Percentiles rank a stretch among this genome's conserved stretches.
These are phyloP conservation scores for Holotrichia oblita DNA, from an alignment of 1,140 invertebrate genomes.

Conservation along the genomic window DNA sequence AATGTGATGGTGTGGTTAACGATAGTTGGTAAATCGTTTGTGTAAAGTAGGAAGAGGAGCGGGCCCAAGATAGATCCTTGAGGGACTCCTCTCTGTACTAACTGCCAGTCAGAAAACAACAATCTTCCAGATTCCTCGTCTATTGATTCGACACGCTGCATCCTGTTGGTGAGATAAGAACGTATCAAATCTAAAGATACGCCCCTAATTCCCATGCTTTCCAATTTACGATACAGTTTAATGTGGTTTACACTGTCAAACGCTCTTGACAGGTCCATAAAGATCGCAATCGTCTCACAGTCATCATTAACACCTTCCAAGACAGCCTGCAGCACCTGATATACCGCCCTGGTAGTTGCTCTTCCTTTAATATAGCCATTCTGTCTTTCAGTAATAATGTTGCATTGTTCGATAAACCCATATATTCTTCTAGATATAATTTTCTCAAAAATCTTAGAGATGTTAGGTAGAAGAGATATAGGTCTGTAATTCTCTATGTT, in stretches of 20 bases:
- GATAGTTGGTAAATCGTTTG: conserved; percentile 19
- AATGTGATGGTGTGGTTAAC: background rate
- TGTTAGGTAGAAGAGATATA: background rate
- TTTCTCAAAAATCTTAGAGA: conserved; percentile 3
- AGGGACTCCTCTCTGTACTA: background rate
- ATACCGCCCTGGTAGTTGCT: background rate
- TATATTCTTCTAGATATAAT: background rate
- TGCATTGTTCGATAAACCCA: background rate
- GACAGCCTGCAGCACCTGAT: background rate
- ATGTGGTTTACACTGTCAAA: background rate
- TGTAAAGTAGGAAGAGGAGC: conserved; percentile 25
- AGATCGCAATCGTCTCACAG: background rate
- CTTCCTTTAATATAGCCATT: background rate
- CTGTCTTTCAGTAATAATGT: conserved; percentile 10
- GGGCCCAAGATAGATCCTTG: background rate
- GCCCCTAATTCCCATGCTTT: background rate
- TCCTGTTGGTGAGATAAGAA: background rate
- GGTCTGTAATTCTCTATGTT: conserved; percentile 4
- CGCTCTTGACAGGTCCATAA: conserved; percentile 18
- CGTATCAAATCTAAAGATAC: background rate
- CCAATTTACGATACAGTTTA: conserved; percentile 15
- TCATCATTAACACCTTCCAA: conserved; percentile 13
- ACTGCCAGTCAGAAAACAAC: background rate
- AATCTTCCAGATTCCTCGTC: background rate
- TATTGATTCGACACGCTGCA: background rate